Percentiles rank a stretch among this genome's conserved stretches.
Conservation (phyloP, 2,888 invertebrate genomes). For the Pemphredon lugubris region DNA sequence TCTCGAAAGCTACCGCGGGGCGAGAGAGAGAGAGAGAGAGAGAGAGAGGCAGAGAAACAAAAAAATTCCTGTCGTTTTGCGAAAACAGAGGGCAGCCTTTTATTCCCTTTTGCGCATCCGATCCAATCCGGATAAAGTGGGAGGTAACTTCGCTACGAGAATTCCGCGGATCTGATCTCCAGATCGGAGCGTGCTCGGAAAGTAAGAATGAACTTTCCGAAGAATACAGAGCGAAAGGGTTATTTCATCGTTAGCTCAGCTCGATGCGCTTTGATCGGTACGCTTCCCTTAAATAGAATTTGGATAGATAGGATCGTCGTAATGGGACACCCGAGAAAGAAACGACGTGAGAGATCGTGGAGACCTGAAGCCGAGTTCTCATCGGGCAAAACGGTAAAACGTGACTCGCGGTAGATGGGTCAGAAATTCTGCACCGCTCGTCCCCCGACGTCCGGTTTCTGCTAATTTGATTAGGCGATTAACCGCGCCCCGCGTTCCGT, state of each 20-base stretch:
- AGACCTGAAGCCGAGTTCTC: constrained; percentile 6
- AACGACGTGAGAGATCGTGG: constrained; percentile 1
- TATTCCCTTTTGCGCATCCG: background rate
- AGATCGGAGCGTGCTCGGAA: background rate
- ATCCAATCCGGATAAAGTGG: background rate
- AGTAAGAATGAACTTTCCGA: background rate
- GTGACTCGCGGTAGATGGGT: constrained; percentile 38
- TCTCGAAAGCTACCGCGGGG: too few relatives aligned
- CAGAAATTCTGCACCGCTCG: constrained; percentile 41
- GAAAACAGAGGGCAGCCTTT: background rate
- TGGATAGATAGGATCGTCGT: constrained; percentile 1
- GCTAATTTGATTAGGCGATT: constrained; percentile 63
- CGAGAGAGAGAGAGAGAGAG: too few relatives aligned
- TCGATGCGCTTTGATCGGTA: constrained; percentile 5
- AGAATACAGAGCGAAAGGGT: background rate
- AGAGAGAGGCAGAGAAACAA: too few relatives aligned
- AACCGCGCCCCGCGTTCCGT: constrained; percentile 48
- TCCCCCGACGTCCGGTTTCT: constrained; percentile 44
- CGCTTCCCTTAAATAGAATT: background rate
- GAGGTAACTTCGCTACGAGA: background rate
- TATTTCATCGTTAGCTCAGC: background rate
- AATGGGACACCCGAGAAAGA: background rate
- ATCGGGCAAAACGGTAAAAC: constrained; percentile 40
- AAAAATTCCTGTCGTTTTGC: background rate
- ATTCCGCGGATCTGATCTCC: background rate